Base-by-base conservation (phyloP, 2,888 invertebrate genomes). In the Furcula furcula region DNA sequence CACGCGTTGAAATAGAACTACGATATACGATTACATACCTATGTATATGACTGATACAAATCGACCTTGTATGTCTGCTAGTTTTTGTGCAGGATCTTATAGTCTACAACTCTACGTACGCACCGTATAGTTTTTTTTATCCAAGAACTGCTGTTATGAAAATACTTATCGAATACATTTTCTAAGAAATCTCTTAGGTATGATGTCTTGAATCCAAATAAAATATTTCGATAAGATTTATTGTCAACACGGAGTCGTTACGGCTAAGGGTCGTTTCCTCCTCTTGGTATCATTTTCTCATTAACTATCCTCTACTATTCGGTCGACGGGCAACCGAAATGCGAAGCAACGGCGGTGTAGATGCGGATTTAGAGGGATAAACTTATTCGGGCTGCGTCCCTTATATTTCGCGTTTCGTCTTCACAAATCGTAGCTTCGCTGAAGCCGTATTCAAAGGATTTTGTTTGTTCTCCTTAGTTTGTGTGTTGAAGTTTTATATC, bases 1-100 rank as follows among this genome's bases (percentile, higher is more conserved):
- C 43, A 55, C 43, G 56, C 62, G 45, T 52, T 59, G 57, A 73
- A 65, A 66, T 64, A 67, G 65, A 67, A 53, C 42, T 47, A 54
- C 55, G 45, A 52, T 64, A 58, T 65, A 55, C 46, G 56, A 53
- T 61, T 65, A 60, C 54, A 53, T 57, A 60, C 54, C 41, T 52
- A 55, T 60, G 61, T 59, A n/a, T n/a, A n/a, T 53, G 46, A 47
- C 48, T 47, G 40, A 58, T 62, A 56, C 53, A 55, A 46, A 38
- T 39, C 41, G 66, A 54, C 73, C 71, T 74, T 74, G 72, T 28
- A 7, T 27, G 19, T 34, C 36, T 36, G 29, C 29, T 29, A 21
- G 9, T 28, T 55, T 55, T 55, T 45, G 21, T 46, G n/a, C 10
- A 5, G 12, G 18, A 28, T n/a, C 41, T 35, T 46, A 27, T 38